phyloP scores from a whole-genome alignment of 2,797 vertebrate genomes.

The Lutra lutra region DNA sequence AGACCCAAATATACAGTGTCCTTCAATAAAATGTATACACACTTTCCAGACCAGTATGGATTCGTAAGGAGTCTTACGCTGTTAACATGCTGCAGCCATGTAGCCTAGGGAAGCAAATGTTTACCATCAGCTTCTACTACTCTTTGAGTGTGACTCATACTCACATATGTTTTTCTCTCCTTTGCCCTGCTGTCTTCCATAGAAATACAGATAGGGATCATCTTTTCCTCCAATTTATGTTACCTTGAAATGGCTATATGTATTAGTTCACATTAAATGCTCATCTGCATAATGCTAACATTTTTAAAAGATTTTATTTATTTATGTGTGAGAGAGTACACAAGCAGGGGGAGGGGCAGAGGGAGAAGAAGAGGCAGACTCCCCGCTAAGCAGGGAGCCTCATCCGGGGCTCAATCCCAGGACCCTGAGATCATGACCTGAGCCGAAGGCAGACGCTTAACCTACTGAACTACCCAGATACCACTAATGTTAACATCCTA shows the following conservation, averaged over 20 bases:
- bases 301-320: neutral
- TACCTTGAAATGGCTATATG: neutral
- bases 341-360: no score
- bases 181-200: neutral
- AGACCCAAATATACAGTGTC: neutral
- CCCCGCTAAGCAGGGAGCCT: neutral
- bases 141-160: neutral
- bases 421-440: neutral
- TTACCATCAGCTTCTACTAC: neutral
- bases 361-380: no score
- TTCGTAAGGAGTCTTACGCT: neutral
- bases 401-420: neutral
- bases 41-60: constrained; percentile 37
- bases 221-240: neutral
- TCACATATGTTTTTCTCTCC: neutral
- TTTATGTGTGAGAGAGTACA: no score
- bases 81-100: neutral
- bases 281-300: neutral
- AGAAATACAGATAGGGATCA: neutral
- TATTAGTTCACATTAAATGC: constrained; percentile 17
- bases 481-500: neutral
- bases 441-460: neutral
- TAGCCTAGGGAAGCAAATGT: neutral
- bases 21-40: neutral
- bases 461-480: neutral